Evolutionary conservation across 2,797 vertebrate genomes (phyloP).

Genomic region (Liparis tanakae): DNA sequence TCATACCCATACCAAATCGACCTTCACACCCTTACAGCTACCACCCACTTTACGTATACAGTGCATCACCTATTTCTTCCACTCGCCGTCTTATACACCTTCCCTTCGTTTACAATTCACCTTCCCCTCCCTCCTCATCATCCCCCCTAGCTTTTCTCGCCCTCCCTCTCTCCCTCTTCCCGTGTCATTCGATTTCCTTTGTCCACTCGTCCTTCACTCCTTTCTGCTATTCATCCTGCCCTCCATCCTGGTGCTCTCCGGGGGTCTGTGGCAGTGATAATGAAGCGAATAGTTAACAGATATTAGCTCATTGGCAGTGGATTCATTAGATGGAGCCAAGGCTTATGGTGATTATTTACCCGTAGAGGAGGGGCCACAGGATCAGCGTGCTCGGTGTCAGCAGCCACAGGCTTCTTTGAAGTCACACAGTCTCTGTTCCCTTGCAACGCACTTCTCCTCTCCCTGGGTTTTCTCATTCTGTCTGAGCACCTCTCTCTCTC

Average conservation of each 20-base stretch:
- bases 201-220: slow-evolving; percentile 75
- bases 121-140: slow-evolving; percentile 32
- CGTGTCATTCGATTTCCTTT: slow-evolving; percentile 67
- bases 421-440: slow-evolving; percentile 57
- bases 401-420: slow-evolving; percentile 70
- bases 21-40: slow-evolving; percentile 60
- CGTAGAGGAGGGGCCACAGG: slow-evolving; percentile 64
- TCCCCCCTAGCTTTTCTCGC: slow-evolving; percentile 12
- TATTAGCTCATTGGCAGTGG: slow-evolving; percentile 78
- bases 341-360: slow-evolving; percentile 81
- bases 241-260: slow-evolving; percentile 65
- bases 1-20: slow-evolving; percentile 56
- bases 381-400: slow-evolving; percentile 69
- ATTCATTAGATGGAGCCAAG: slow-evolving; percentile 77
- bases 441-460: slow-evolving; percentile 51
- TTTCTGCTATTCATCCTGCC: slow-evolving; percentile 58
- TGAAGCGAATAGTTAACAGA: slow-evolving; percentile 78
- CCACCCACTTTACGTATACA: slow-evolving; percentile 58
- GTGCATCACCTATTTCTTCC: slow-evolving; percentile 23
- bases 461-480: slow-evolving; percentile 50
- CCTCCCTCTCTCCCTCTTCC: slow-evolving; percentile 22
- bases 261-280: slow-evolving; percentile 75
- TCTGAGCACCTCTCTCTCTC: slow-evolving; percentile 48
- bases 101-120: slow-evolving; percentile 58
- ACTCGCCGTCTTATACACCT: slow-evolving; percentile 35